Evolutionary conservation across 2,888 invertebrate species (phyloP).

Genomic region (Temnothorax unifasciatus): DNA sequence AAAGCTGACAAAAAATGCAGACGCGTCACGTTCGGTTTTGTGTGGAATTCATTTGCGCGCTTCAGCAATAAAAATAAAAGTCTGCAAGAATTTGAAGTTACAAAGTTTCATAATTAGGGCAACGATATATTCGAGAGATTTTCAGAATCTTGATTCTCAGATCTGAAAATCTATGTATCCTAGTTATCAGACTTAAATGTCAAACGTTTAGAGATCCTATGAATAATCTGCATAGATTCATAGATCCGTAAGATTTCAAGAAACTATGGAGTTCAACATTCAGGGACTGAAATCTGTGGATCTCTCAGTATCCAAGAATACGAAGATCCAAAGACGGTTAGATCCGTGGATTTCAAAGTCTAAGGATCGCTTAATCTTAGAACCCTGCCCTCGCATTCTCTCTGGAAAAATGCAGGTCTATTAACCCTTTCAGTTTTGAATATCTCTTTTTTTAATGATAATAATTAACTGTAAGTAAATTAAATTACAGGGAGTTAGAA

Average conservation of each 20-base stretch:
- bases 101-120: constrained; percentile 27
- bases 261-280: constrained; percentile 14
- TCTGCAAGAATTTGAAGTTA: constrained; percentile 25
- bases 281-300: constrained; percentile 7
- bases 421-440: constrained; percentile 39
- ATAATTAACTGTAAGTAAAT: constrained; percentile 8
- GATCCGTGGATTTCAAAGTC: constrained; percentile 26
- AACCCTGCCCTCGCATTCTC: constrained; percentile 17
- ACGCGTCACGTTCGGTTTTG: not conserved
- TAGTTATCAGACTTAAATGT: constrained; percentile 30
- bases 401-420: constrained; percentile 33
- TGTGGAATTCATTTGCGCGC: not conserved
- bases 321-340: constrained; percentile 9
- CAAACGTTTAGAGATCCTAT: constrained; percentile 8
- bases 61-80: constrained; percentile 21
- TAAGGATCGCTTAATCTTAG: constrained; percentile 21
- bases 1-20: constrained; percentile 2
- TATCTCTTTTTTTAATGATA: constrained; percentile 21
- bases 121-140: constrained; percentile 2
- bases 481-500: constrained; percentile 17
- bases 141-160: constrained; percentile 41
- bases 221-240: constrained; percentile 22
- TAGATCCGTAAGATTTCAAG: constrained; percentile 29
- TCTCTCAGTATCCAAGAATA: constrained; percentile 15
- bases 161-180: constrained; percentile 15